Conservation (phyloP, 2,113 vertebrate genomes). For the Ictidomys tridecemlineatus region DNA sequence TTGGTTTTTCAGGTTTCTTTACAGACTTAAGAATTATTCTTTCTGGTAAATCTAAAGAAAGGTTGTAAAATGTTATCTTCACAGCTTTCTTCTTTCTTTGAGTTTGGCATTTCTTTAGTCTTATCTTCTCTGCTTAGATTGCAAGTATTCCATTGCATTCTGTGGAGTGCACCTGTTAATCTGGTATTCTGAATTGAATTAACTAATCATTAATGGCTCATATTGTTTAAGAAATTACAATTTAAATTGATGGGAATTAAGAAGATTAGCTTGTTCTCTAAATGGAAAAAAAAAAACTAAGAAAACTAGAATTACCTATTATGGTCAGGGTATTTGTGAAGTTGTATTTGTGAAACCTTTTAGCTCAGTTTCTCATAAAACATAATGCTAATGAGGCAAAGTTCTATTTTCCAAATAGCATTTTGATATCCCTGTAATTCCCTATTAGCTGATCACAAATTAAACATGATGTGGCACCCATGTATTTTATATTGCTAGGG, state of each 20-base stretch:
- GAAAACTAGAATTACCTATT: constrained; percentile 30
- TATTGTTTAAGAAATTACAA: constrained; percentile 82
- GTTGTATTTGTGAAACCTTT: not conserved
- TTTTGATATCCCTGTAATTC: not conserved
- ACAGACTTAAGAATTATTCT: constrained; percentile 62
- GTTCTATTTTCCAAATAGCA: constrained; percentile 31
- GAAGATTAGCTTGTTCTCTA: constrained; percentile 66
- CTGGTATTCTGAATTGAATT: constrained; percentile 81
- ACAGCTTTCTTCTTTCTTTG: constrained; percentile 68
- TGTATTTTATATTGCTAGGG: not conserved
- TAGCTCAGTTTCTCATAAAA: constrained; percentile 26
- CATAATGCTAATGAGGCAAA: not conserved
- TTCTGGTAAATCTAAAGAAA: constrained; percentile 59
- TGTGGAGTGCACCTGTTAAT: constrained; percentile 70
- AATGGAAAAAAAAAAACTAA: constrained; percentile 44
- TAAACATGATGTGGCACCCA: not conserved
- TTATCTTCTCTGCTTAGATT: constrained; percentile 57
- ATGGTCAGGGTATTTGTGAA: not conserved
- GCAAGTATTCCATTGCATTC: constrained; percentile 69
- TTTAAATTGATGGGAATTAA: constrained; percentile 81
- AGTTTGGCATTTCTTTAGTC: constrained; percentile 57
- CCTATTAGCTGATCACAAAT: not conserved
- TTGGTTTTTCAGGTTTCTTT: constrained; percentile 39
- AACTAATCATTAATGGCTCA: constrained; percentile 77
- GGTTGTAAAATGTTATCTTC: constrained; percentile 53